Evolutionary conservation across 2,113 vertebrate species (phyloP), one percentile per base, ranked within the genome.

Genomic region (Polyodon spathula): DNA sequence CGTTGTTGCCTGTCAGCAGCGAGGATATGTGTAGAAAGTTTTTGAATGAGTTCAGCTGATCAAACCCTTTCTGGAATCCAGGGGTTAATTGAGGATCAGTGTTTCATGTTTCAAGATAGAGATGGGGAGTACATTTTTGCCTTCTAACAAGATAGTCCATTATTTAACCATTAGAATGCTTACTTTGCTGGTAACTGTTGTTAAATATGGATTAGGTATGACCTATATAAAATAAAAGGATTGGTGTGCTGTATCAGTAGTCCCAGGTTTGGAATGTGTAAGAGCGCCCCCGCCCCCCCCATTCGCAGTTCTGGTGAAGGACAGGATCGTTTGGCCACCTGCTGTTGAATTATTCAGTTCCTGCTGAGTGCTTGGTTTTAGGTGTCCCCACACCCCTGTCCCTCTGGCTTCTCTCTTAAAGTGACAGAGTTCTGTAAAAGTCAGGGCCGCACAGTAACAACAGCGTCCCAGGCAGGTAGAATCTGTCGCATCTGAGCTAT

Each of bases 291-390:
- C 50, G 54, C 41, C 61, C 8, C 27, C 38, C 56, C 46, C 15
- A 40, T 8, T n/a, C 43, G n/a, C 16, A 17, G 37, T 55, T 39
- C 39, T 37, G 17, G 27, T 14, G 12, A 16, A 41, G 43, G 4
- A 11, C 44, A 56, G 14, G n/a, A 48, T 48, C 17, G 42, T 37
- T 27, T 56, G 12, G 17, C 17, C 27, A 5, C 27, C 43, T 44
- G 7, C 16, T 27, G 39, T 64, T 64, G 17, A 58, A 59, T 64
- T 53, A 64, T 64, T 64, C 16, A 64, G 9, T 14, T 53, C 50
- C 56, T 14, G 14, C 38, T 37, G 7, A 11, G 14, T 57, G 12
- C 50, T 16, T 59, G 56, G 63, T 64, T 41, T 64, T 40, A 44
- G 56, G 50, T 64, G 39, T 58, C 63, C 12, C 37, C 48, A 51